Evolutionary conservation across 2,888 invertebrate genomes (phyloP).

Genomic region (Pseudococcus jackbeardsleyi): DNA sequence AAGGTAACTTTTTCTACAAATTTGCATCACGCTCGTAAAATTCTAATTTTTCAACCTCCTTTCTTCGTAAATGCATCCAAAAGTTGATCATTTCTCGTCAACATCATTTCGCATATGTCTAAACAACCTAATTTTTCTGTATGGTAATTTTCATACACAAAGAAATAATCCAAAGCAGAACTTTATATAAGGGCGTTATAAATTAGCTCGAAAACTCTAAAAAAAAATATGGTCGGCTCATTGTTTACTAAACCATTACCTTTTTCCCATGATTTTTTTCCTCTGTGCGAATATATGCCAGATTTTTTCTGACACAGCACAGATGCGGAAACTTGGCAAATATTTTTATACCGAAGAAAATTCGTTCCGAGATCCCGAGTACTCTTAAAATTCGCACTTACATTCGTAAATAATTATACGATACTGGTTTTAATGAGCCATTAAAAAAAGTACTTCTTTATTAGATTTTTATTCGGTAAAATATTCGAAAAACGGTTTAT

Average conservation of each 20-base stretch:
- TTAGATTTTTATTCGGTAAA: neutral
- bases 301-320: neutral
- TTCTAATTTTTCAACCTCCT: neutral
- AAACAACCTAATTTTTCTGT: neutral
- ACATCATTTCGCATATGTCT: neutral
- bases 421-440: neutral
- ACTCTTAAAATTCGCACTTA: too few relatives aligned
- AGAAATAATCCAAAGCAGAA: neutral
- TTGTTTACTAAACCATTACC: slow-evolving; percentile 1
- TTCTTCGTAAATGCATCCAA: neutral
- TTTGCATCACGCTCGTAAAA: neutral
- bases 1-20: neutral
- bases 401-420: neutral
- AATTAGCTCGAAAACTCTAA: neutral
- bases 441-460: neutral
- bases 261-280: neutral
- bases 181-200: neutral
- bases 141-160: neutral
- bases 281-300: neutral
- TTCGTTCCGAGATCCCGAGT: too few relatives aligned
- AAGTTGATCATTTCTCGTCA: neutral
- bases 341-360: neutral
- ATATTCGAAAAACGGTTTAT: neutral
- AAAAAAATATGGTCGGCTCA: neutral
- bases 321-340: slow-evolving; percentile 24